Percentiles rank a stretch among this genome's conserved stretches.
Evolutionary conservation across 2,888 invertebrate genomes (phyloP).

Genomic region (Ecliptopera silaceata): DNA sequence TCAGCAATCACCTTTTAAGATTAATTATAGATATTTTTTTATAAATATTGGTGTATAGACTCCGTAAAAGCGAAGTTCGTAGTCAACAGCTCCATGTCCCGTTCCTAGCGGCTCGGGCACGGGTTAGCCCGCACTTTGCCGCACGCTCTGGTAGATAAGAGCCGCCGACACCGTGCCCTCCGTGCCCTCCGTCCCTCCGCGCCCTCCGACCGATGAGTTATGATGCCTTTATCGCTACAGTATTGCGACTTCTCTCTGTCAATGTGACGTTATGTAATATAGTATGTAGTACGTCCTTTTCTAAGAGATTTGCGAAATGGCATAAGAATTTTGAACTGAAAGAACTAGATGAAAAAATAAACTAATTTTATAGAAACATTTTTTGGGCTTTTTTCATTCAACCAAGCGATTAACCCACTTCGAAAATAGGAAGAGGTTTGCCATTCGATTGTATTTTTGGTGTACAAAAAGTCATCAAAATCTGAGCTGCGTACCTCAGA

Average conservation of each 20-base stretch:
- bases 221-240: conserved; percentile 1
- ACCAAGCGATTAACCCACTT: too few species aligned
- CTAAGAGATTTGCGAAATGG: not conserved
- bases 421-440: too few species aligned
- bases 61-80: not conserved
- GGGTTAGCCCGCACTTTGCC: conserved; percentile 1
- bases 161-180: conserved; percentile 8
- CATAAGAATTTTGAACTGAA: not conserved
- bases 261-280: not conserved
- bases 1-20: too few species aligned
- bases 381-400: too few species aligned
- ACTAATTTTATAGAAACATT: too few species aligned
- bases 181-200: conserved; percentile 8
- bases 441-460: too few species aligned
- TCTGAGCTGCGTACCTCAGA: too few species aligned
- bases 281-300: not conserved
- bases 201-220: conserved; percentile 11
- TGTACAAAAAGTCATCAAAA: too few species aligned
- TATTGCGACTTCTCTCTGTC: conserved; percentile 1
- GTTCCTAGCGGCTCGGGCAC: conserved; percentile 2
- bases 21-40: too few species aligned
- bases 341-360: too few species aligned
- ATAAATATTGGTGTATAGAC: too few species aligned
- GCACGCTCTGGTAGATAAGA: conserved; percentile 6
- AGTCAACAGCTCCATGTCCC: not conserved